Evolutionary conservation across 2,888 invertebrate genomes (phyloP).

Genomic region (Polia nebulosa): DNA sequence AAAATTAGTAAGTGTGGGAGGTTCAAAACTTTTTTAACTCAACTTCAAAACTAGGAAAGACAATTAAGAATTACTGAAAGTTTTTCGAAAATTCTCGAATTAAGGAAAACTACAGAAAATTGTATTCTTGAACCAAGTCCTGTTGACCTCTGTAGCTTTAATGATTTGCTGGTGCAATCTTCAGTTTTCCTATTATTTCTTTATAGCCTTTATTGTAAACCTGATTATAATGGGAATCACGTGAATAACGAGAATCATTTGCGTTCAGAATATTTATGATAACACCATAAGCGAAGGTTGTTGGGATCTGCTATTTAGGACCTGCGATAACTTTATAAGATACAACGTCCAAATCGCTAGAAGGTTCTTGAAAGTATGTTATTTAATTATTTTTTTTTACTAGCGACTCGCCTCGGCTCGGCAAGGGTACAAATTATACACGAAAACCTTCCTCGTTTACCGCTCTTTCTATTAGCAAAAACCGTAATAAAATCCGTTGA

Average conservation of each 20-base stretch:
- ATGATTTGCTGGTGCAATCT: slow-evolving; percentile 45
- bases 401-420: no score
- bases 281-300: slow-evolving; percentile 10
- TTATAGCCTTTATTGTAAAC: slow-evolving; percentile 41
- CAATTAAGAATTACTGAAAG: no score
- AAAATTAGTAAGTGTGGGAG: no score
- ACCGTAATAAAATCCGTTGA: no score
- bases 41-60: background rate
- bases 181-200: slow-evolving; percentile 54
- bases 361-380: background rate
- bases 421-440: no score
- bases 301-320: background rate
- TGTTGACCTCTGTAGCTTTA: slow-evolving; percentile 50
- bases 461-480: no score
- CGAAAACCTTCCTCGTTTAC: no score
- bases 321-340: background rate
- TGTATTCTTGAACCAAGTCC: slow-evolving; percentile 29
- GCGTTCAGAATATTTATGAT: slow-evolving; percentile 35
- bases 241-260: slow-evolving; percentile 30
- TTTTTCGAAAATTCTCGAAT: slow-evolving; percentile 11
- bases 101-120: slow-evolving; percentile 44
- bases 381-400: no score
- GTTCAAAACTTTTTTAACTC: no score
- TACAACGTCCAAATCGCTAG: background rate
- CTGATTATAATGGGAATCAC: slow-evolving; percentile 46